These are phyloP conservation scores for Amblyraja radiata DNA, from an alignment of 2,797 vertebrate species.

Conservation along the genomic window DNA sequence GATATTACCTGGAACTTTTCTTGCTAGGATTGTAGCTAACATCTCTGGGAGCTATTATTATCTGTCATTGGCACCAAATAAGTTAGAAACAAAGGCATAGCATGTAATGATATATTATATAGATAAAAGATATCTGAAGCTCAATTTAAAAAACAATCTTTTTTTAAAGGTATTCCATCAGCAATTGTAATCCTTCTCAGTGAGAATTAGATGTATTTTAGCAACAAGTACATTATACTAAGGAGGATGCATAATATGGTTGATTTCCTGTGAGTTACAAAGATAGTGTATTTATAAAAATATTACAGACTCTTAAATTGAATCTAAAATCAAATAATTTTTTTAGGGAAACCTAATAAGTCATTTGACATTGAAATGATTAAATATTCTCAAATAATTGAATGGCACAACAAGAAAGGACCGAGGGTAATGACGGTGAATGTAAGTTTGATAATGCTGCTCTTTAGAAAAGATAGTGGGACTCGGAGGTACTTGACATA, in stretches of 20 bases:
- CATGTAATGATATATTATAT: background rate
- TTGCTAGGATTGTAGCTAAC: background rate
- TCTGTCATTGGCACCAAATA: background rate
- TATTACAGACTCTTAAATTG: background rate
- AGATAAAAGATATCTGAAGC: background rate
- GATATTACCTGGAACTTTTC: background rate
- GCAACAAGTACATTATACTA: background rate
- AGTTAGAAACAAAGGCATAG: background rate
- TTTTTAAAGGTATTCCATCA: background rate
- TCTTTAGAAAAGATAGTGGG: background rate
- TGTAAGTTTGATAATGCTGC: background rate
- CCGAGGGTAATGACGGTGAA: background rate
- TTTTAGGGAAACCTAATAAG: background rate
- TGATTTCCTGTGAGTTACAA: background rate
- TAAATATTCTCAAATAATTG: background rate
- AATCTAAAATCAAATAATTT: background rate
- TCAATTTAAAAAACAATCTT: background rate
- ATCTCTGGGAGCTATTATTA: background rate
- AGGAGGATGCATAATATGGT: background rate
- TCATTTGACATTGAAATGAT: background rate
- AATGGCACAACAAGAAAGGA: background rate
- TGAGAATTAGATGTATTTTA: background rate
- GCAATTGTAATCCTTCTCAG: background rate
- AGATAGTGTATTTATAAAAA: background rate
- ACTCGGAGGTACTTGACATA: background rate